Evolutionary conservation across 2,888 invertebrate genomes (phyloP).

Genomic region (Drosophila colorata): DNA sequence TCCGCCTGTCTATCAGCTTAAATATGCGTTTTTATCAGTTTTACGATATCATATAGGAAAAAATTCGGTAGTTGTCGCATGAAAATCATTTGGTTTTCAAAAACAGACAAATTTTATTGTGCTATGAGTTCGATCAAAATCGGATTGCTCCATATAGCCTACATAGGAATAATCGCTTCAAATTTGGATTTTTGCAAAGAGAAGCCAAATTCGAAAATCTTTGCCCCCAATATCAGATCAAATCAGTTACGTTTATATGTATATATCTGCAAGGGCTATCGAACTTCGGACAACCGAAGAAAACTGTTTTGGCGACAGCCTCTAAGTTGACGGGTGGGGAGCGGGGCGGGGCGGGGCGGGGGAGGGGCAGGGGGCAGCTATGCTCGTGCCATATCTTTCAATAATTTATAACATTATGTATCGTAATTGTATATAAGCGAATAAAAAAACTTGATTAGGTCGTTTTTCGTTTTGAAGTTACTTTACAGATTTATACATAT

Average conservation of each 20-base stretch:
- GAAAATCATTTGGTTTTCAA: too few relatives aligned
- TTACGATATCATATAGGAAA: too few relatives aligned
- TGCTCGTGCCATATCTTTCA: constrained; percentile 30
- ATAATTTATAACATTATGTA: constrained; percentile 57
- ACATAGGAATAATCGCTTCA: neutral
- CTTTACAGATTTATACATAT: constrained; percentile 66
- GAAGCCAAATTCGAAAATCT: neutral
- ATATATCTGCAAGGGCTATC: constrained; percentile 10
- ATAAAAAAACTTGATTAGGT: constrained; percentile 77
- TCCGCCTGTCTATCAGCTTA: too few relatives aligned
- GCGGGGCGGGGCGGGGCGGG: neutral
- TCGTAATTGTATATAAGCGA: constrained; percentile 68
- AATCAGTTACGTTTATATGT: neutral
- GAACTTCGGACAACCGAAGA: constrained; percentile 1
- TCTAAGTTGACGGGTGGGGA: neutral
- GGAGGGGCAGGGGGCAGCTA: neutral
- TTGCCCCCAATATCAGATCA: neutral
- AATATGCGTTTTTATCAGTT: too few relatives aligned
- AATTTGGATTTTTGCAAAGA: neutral
- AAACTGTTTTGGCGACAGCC: neutral
- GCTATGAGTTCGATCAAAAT: neutral
- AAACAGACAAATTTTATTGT: neutral
- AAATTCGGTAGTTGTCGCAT: too few relatives aligned
- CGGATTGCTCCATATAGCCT: neutral
- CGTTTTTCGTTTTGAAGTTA: constrained; percentile 49